phyloP scores from a whole-genome alignment of 2,113 vertebrate genomes.

The Coregonus clupeaformis region DNA sequence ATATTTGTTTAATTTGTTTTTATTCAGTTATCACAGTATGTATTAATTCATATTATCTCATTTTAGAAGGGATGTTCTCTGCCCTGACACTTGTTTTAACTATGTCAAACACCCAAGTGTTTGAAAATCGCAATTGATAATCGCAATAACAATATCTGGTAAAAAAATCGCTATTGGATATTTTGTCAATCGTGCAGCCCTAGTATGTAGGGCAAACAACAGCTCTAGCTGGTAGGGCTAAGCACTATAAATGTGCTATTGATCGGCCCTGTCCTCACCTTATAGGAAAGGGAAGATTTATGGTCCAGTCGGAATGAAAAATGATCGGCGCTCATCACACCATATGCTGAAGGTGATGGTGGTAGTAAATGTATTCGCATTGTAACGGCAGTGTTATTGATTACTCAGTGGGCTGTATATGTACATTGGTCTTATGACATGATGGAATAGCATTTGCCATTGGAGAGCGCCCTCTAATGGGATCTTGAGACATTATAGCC shows the following conservation, averaged over 20 bases:
- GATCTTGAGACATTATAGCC: background rate
- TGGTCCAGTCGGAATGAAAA: slow-evolving; percentile 8
- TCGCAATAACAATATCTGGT: too few species aligned
- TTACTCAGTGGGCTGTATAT: slow-evolving; percentile 28
- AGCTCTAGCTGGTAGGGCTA: background rate
- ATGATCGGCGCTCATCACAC: slow-evolving; percentile 13
- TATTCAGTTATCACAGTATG: too few species aligned
- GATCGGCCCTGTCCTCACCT: slow-evolving; percentile 26
- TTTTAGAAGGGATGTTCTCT: too few species aligned
- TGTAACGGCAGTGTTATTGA: slow-evolving; percentile 39
- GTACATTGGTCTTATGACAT: slow-evolving; percentile 12
- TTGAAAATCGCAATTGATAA: too few species aligned
- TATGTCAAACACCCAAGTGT: too few species aligned
- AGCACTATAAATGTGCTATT: slow-evolving; percentile 27
- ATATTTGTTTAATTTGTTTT: too few species aligned
- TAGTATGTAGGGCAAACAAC: background rate
- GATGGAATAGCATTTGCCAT: slow-evolving; percentile 28
- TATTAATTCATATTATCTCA: too few species aligned
- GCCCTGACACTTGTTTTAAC: too few species aligned
- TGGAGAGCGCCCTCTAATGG: background rate
- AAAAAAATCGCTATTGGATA: too few species aligned
- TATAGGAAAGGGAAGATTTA: slow-evolving; percentile 5
- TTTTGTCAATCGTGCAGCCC: too few species aligned
- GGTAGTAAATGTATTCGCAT: slow-evolving; percentile 33
- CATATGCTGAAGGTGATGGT: slow-evolving; percentile 9